Base-by-base conservation (phyloP, 1,140 invertebrate genomes). In the Nebria ingens region DNA sequence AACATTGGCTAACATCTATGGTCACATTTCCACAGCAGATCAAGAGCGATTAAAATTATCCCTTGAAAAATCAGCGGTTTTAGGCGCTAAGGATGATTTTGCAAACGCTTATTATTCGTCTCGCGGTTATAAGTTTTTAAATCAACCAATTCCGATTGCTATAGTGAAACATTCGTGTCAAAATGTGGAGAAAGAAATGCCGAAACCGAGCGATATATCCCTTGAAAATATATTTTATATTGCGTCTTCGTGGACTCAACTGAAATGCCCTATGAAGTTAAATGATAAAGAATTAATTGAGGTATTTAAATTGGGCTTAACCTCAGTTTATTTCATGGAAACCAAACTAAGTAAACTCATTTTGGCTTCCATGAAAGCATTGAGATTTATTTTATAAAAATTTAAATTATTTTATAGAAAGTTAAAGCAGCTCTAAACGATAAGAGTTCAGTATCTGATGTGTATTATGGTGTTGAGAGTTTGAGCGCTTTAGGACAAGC, bases 391-490 rank as follows among this genome's bases (percentile, higher is more conserved):
- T 2, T 2, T 53, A 13, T 52, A 42, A 21, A 53, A 52, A 51
- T 50, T 22, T n/a, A n/a, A n/a, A n/a, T n/a, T n/a, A n/a, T n/a
- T 52, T 61, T 62, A 34, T 52, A 69, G 66, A 57, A 53, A 40
- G 52, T 65, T 29, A 61, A 63, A 57, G 53, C 61, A 12, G 55
- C 57, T 6, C 51, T 71, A 1, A 62, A 59, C 55, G 62, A 63
- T 12, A 64, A 64, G 53, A 64, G 65, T 11, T 42, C 60, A 4
- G 56, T 58, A 25, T 1, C 59, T 1, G 65, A 69, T 40, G 57
- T 71, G 17, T 56, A 61, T 38, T 70, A 65, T 61, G 66, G 65
- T n/a, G 49, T 62, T 21, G 66, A 68, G 60, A 58, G 63, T 19
- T 58, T 69, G 19, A 58, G 57, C 49, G 55, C 60, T 17, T 19